Conservation (phyloP, 2,113 vertebrate species). For the Saccopteryx leptura region DNA sequence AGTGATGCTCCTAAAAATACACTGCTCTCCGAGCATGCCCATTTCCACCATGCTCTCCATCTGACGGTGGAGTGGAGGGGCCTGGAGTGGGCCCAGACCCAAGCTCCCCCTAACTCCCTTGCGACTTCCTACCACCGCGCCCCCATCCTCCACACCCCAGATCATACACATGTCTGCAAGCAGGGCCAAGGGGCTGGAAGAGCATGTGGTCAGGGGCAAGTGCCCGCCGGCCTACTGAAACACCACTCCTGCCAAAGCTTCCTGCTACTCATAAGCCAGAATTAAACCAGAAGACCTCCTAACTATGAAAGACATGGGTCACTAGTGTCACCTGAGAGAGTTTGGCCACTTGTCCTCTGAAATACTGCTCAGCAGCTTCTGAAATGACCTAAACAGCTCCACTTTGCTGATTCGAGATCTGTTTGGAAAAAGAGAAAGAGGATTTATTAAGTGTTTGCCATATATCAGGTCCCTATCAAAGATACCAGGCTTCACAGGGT, state of each 20-base stretch:
- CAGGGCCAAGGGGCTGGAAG: not conserved
- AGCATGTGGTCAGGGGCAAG: not conserved
- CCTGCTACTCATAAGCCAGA: not conserved
- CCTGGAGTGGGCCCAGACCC: not conserved
- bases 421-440: conserved; percentile 20
- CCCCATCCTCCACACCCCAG: not conserved
- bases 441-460: not conserved
- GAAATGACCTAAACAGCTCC: conserved; percentile 94
- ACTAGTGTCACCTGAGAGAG: conserved; percentile 92
- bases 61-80: not conserved
- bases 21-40: not conserved
- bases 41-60: not conserved
- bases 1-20: not conserved
- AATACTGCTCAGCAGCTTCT: conserved; percentile 90
- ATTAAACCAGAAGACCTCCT: not conserved
- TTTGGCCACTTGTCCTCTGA: conserved; percentile 89
- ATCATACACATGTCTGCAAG: not conserved
- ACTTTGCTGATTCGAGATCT: conserved; percentile 96
- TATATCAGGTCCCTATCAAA: not conserved
- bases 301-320: not conserved
- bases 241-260: not conserved
- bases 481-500: not conserved
- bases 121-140: not conserved
- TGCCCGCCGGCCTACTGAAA: not conserved
- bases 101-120: not conserved